These are phyloP conservation scores for Passer montanus DNA, from an alignment of 2,113 vertebrate genomes.

Conservation along the genomic window DNA sequence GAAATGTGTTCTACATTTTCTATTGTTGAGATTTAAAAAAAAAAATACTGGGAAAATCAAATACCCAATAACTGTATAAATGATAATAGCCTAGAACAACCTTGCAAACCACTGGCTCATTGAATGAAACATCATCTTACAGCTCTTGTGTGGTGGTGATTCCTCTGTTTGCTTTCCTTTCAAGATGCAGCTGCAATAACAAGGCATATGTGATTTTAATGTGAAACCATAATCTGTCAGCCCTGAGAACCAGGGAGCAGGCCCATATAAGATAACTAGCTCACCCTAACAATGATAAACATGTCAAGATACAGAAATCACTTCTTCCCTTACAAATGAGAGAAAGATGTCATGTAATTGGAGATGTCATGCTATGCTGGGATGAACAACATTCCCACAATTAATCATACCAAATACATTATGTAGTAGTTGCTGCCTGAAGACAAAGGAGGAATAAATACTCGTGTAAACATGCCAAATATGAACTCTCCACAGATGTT, in stretches of 20 bases:
- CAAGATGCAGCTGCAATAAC: constrained; percentile 59
- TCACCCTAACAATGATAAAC: constrained; percentile 41
- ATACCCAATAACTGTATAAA: neutral
- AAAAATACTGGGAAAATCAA: neutral
- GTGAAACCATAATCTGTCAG: constrained; percentile 41
- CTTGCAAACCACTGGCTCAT: neutral
- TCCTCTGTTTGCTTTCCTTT: constrained; percentile 51
- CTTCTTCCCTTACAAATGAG: constrained; percentile 41
- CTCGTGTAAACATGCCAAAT: constrained; percentile 8
- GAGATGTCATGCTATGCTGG: constrained; percentile 40
- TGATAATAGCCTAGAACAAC: constrained; percentile 6
- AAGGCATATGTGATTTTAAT: constrained; percentile 53
- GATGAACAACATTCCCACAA: constrained; percentile 53
- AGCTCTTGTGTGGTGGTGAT: constrained; percentile 5
- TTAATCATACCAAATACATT: constrained; percentile 47
- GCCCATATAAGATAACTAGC: constrained; percentile 19
- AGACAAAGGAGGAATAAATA: constrained; percentile 56
- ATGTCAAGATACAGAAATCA: constrained; percentile 48
- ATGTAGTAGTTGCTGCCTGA: constrained; percentile 52
- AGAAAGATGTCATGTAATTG: constrained; percentile 46
- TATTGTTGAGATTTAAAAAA: neutral
- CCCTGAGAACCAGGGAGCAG: constrained; percentile 35
- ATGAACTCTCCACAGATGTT: constrained; percentile 12
- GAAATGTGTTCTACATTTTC: neutral
- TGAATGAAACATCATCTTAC: constrained; percentile 22